Evolutionary conservation across 2,888 invertebrate genomes (phyloP), one percentile per base, ranked within the genome.

Genomic region (Netelia fuscicornis): DNA sequence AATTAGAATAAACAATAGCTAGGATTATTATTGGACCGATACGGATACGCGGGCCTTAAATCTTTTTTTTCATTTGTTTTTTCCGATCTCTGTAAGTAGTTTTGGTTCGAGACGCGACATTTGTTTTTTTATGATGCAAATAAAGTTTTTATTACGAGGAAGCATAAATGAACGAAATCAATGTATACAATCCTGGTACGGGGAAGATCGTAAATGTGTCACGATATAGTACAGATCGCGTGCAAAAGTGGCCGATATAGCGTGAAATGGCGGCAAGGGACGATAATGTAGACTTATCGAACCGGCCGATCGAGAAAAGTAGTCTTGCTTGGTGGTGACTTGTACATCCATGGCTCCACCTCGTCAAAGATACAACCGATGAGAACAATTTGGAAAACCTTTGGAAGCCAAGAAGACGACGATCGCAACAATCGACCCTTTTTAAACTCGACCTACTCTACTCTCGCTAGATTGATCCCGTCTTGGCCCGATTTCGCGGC

Each of bases 401-500:
- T 30, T 5, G 5, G 30, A 48, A 48, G 13, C 13, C 48, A 13
- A 13, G 13, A 30, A 68, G 44, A 68, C 25, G 48, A 48, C 30
- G 62, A 30, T 25, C 23, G 68, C 68, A 13, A 68, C 30, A 1
- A 8, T 30, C 54, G 52, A 48, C 5, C 2, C 52, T 54, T 20
- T 30, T 65, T 65, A 48, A 75, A 64, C 75, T 54, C 64, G 64
- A 65, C 37, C 37, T 54, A 65, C 64, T 37, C 23, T 20, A 3
- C 60, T 17, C 54, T 56, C 30, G 75, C 54, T 65, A 65, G 75
- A 54, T 56, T 56, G 56, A 54, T 71, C 30, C 68, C 52, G 48
- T 68, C 68, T 68, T 68, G 68, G 48, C 68, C 68, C 68, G 52
- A 54, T 68, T 68, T 48, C 42, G 65, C 1, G 2, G 44, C 37